phyloP scores from a whole-genome alignment of 2,797 vertebrate species.

The Chiloscyllium punctatum region DNA sequence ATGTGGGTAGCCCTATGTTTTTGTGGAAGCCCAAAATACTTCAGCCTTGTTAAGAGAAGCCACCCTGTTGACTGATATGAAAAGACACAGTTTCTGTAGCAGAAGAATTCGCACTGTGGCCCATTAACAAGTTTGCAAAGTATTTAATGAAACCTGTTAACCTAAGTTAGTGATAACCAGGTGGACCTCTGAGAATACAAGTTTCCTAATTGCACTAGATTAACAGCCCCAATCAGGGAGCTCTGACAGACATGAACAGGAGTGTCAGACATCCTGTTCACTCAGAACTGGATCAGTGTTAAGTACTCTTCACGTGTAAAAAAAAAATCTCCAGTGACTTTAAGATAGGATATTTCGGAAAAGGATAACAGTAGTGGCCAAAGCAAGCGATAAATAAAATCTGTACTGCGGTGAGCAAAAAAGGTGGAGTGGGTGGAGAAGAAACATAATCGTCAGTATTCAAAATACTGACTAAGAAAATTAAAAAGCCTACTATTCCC shows the following conservation, averaged over 20 bases:
- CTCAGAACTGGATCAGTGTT: no score
- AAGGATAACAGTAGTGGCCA: neutral
- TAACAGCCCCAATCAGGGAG: no score
- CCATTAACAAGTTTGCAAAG: neutral
- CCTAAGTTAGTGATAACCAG: no score
- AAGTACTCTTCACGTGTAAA: no score
- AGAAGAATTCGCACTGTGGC: neutral
- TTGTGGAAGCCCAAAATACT: neutral
- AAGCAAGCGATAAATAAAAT: neutral
- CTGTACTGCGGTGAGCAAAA: neutral
- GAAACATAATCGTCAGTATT: neutral
- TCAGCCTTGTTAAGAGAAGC: neutral
- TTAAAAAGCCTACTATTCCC: neutral
- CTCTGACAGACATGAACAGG: no score
- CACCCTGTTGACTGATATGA: neutral
- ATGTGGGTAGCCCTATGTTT: neutral
- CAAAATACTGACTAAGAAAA: neutral
- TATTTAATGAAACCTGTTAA: neutral
- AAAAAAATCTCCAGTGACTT: no score
- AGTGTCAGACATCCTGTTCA: no score
- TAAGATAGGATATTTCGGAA: no score
- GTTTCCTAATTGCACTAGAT: no score
- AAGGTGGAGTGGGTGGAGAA: no score
- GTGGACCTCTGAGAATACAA: no score
- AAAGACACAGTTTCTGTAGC: neutral